Conservation (phyloP, 53 echinoderm and acorn worm species). For the Hippasteria phrygiana region DNA sequence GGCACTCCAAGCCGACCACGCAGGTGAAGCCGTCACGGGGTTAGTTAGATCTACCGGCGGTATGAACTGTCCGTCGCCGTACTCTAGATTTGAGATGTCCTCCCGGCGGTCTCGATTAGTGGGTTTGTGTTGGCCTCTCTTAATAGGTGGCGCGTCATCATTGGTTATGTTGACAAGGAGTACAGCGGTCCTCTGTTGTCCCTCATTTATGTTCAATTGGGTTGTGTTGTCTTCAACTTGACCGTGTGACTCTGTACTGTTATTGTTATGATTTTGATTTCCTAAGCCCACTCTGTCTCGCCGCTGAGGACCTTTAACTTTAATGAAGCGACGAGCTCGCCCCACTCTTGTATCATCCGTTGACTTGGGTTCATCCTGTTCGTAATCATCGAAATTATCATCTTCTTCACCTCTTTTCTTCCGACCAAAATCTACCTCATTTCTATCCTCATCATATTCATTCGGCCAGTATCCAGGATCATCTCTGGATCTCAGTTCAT, state of each 20-base stretch:
- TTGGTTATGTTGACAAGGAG: not conserved
- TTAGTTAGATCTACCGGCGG: not conserved
- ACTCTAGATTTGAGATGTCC: not conserved
- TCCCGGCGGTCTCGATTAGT: not conserved
- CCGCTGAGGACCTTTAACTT: not conserved
- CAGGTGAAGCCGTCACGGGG: not conserved
- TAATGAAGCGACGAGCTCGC: not conserved
- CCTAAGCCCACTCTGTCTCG: not conserved
- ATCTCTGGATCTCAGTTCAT: not conserved
- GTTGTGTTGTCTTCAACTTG: not conserved
- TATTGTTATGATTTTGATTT: not conserved
- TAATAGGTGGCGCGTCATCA: not conserved
- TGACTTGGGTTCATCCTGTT: not conserved
- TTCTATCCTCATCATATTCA: not conserved
- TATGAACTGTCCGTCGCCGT: not conserved
- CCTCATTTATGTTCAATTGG: not conserved
- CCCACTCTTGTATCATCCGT: not conserved
- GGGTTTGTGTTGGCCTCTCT: not conserved
- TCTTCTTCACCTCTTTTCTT: not conserved
- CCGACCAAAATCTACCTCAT: not conserved
- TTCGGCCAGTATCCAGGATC: not conserved
- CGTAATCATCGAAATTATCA: not conserved
- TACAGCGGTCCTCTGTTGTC: not conserved
- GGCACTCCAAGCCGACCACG: constrained; percentile 52
- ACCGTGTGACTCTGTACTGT: no score